Conservation (phyloP, 2,797 vertebrate genomes). For the Parotocinclus haroldoi region DNA sequence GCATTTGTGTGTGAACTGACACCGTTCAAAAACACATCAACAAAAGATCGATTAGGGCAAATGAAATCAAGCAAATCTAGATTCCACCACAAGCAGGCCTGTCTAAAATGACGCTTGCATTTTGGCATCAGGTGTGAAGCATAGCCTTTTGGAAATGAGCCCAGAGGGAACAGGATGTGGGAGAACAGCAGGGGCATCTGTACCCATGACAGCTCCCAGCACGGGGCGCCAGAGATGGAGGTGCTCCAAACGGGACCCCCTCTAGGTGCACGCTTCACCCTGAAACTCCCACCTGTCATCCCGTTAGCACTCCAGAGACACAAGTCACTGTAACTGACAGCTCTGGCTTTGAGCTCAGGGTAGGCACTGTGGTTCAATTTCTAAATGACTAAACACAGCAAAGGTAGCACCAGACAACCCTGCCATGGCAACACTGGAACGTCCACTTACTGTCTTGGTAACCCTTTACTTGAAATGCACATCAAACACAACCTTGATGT, state of each 20-base stretch:
- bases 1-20: slow-evolving; percentile 26
- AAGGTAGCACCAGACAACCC: too few species aligned
- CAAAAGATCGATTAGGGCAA: slow-evolving; percentile 24
- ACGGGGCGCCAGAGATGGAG: slow-evolving; percentile 25
- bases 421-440: too few species aligned
- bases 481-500: too few species aligned
- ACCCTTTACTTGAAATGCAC: too few species aligned
- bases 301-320: slow-evolving; percentile 29
- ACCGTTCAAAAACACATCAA: slow-evolving; percentile 24
- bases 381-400: too few species aligned
- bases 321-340: neutral
- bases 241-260: slow-evolving; percentile 36
- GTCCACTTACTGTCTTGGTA: too few species aligned
- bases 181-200: slow-evolving; percentile 43
- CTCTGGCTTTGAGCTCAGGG: neutral
- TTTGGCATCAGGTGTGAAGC: slow-evolving; percentile 35
- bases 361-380: too few species aligned
- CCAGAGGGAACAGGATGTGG: slow-evolving; percentile 40
- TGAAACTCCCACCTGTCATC: slow-evolving; percentile 46
- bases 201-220: slow-evolving; percentile 39
- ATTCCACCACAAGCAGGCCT: slow-evolving; percentile 39
- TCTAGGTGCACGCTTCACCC: slow-evolving; percentile 11
- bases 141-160: slow-evolving; percentile 37
- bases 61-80: slow-evolving; percentile 41
- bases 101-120: slow-evolving; percentile 26